These are phyloP conservation scores for Poeciliopsis presidionis DNA, from an alignment of 2,797 vertebrate species.

Conservation along the genomic window DNA sequence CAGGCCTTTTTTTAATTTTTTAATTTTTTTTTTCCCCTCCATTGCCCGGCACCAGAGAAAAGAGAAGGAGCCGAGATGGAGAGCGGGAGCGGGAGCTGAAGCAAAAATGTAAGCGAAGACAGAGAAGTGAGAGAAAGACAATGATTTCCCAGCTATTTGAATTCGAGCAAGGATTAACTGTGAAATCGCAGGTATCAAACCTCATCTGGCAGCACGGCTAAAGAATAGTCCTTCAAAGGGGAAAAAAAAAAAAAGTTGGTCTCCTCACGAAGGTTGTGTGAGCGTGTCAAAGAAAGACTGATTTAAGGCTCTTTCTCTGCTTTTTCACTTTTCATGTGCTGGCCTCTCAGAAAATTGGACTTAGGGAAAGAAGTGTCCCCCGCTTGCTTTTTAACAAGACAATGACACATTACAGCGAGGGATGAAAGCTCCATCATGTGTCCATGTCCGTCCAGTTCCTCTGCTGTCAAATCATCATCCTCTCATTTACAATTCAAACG, in stretches of 20 bases:
- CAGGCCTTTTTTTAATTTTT: constrained; percentile 53
- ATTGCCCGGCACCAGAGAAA: constrained; percentile 35
- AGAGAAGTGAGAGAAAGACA: constrained; percentile 80
- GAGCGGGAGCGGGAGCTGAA: constrained; percentile 48
- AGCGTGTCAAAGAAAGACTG: constrained; percentile 21
- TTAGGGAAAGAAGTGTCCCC: constrained; percentile 51
- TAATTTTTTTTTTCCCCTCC: constrained; percentile 49
- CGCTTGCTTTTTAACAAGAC: constrained; percentile 57
- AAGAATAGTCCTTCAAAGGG: constrained; percentile 68
- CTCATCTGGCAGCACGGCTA: constrained; percentile 59
- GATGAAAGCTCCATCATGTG: constrained; percentile 74
- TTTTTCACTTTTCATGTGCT: constrained; percentile 72
- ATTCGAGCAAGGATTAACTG: constrained; percentile 82
- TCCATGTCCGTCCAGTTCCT: constrained; percentile 66
- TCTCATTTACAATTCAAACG: constrained; percentile 79
- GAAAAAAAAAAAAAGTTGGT: constrained; percentile 53
- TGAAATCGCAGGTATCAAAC: constrained; percentile 77
- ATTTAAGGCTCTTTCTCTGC: constrained; percentile 50
- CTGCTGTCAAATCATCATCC: constrained; percentile 60
- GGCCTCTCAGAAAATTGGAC: constrained; percentile 52
- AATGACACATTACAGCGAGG: constrained; percentile 55
- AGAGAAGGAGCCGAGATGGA: constrained; percentile 52
- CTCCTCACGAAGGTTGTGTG: constrained; percentile 32
- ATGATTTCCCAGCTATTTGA: constrained; percentile 80
- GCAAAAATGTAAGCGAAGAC: constrained; percentile 50